Evolutionary conservation across 64 coral and sea anemone species (phyloP).

Genomic region (Platygyra sinensis): DNA sequence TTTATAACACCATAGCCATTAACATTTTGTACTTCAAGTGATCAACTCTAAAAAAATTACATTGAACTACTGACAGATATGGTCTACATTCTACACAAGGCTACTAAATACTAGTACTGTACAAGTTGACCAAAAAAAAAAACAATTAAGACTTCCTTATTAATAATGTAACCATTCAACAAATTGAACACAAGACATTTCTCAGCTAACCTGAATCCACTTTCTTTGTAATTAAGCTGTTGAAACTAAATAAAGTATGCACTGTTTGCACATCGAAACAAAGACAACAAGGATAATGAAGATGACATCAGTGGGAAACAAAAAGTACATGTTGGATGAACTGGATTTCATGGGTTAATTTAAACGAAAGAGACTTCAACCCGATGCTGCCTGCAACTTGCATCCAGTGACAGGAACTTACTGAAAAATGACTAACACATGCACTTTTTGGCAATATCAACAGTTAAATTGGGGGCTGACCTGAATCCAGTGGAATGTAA

Average conservation of each 20-base stretch:
- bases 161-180: no score
- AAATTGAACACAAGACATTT: not conserved
- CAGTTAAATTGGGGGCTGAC: not conserved
- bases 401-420: not conserved
- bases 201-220: not conserved
- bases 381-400: not conserved
- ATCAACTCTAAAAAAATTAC: no score
- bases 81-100: no score
- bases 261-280: not conserved
- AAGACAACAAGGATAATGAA: not conserved
- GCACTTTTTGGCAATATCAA: not conserved
- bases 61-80: no score
- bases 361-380: not conserved
- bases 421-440: not conserved
- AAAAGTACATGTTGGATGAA: not conserved
- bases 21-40: no score
- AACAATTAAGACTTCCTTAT: not conserved
- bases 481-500: not conserved
- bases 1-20: not conserved
- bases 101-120: no score
- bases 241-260: slow-evolving; percentile 8
- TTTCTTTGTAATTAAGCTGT: not conserved
- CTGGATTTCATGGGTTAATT: not conserved
- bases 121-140: not conserved
- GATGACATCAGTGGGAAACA: no score